Conservation (phyloP, 2,888 invertebrate genomes). For the Thyatira batis region DNA sequence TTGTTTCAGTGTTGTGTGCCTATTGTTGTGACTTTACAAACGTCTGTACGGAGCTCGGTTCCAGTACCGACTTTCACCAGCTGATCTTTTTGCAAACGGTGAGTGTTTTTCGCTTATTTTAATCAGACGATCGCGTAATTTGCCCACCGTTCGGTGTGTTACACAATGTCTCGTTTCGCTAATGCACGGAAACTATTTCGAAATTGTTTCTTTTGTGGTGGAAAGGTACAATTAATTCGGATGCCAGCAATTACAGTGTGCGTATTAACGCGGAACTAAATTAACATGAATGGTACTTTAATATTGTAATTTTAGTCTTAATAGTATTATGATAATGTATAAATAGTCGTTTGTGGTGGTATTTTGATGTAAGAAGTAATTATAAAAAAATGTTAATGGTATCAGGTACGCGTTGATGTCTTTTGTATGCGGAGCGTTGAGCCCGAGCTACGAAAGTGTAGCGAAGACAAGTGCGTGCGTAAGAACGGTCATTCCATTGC, state of each 20-base stretch:
- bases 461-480: conserved; percentile 3
- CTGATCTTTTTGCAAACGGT: conserved; percentile 71
- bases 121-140: conserved; percentile 61
- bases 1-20: conserved; percentile 69
- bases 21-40: conserved; percentile 43
- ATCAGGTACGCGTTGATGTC: conserved; percentile 61
- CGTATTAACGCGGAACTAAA: conserved; percentile 29
- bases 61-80: conserved; percentile 57
- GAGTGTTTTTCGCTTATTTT: conserved; percentile 69
- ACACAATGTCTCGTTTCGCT: conserved; percentile 56
- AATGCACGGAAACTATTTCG: conserved; percentile 47
- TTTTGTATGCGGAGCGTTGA: conserved; percentile 56
- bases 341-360: conserved; percentile 9
- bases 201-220: conserved; percentile 33
- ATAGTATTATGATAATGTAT: conserved; percentile 16
- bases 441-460: conserved; percentile 9
- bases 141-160: conserved; percentile 39
- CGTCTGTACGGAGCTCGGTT: conserved; percentile 45
- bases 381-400: conserved; percentile 18
- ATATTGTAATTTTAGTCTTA: conserved; percentile 8
- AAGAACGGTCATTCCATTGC: neutral
- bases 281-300: conserved; percentile 19
- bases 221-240: conserved; percentile 9
- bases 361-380: conserved; percentile 13
- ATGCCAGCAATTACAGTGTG: conserved; percentile 11